Evolutionary conservation across 2,888 invertebrate genomes (phyloP), one percentile per base, ranked within the genome.

Genomic region (Carcina quercana): DNA sequence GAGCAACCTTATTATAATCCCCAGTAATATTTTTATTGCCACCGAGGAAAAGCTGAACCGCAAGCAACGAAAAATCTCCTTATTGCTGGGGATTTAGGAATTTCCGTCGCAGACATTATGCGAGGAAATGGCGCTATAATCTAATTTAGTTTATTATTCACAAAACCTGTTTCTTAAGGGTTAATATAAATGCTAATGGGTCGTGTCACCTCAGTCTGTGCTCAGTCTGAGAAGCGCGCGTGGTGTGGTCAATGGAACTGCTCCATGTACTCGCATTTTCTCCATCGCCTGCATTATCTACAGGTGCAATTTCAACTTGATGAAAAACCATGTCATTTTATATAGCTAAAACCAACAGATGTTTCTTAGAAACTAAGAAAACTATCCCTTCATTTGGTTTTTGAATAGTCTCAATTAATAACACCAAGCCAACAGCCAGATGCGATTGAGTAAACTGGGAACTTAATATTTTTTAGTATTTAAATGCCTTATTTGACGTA

Each of bases 111-210:
- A 5, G 14, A 17, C 13, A 50, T 43, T 42, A 41, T 30, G 27
- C 28, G 30, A n/a, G 42, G 44, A 50, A 59, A 57, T 51, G 41
- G 47, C 44, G 47, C 32, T 53, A 40, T 67, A 60, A 69, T 59
- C 45, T 62, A 56, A 69, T 70, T 63, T 62, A 58, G 43, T 58
- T 59, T 61, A 63, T 68, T 63, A 60, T 61, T 46, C 48, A 46
- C 52, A 53, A 65, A 65, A 38, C 58, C 57, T 65, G 62, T 65
- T 67, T 63, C 64, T 66, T 62, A 67, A 60, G 61, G 64, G 68
- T 68, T 75, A 70, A 76, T 75, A 74, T 76, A 75, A 73, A 76
- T 76, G 76, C 73, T 66, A 75, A 75, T 76, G 43, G 52, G 44
- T 35, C 34, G 48, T 42, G 39, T 45, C 41, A 39, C 45, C 37